Percentiles rank a stretch among this genome's conserved stretches.
Conservation (phyloP, 2,797 vertebrate genomes). For the Paedocypris micromegethes region DNA sequence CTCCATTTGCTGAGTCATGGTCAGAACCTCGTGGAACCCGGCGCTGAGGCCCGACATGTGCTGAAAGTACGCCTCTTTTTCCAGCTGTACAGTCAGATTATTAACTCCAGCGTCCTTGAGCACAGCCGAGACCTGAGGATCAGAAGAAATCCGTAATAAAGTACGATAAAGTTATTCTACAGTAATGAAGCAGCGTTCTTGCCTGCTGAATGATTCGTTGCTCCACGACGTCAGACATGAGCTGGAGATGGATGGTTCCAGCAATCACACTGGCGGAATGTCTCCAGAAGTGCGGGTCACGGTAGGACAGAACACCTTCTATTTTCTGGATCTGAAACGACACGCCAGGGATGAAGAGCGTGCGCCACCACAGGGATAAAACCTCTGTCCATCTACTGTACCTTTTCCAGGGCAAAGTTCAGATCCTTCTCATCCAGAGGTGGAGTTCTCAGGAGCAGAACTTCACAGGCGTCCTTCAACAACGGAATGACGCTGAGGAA, state of each 20-base stretch:
- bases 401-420: slow-evolving; percentile 87
- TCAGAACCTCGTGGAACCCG: slow-evolving; percentile 90
- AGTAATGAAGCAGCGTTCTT: slow-evolving; percentile 3
- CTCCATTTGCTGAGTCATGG: slow-evolving; percentile 94
- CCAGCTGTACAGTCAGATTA: slow-evolving; percentile 91
- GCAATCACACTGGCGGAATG: slow-evolving; percentile 87
- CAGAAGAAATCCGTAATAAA: neutral
- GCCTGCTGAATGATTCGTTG: slow-evolving; percentile 96
- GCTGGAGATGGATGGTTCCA: slow-evolving; percentile 92
- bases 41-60: slow-evolving; percentile 97
- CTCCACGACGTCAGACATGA: slow-evolving; percentile 87
- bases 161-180: neutral
- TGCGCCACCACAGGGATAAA: neutral
- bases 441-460: slow-evolving; percentile 85
- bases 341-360: neutral
- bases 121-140: slow-evolving; percentile 80
- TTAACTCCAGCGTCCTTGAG: slow-evolving; percentile 94
- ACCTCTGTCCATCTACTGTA: slow-evolving; percentile 43
- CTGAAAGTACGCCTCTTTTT: slow-evolving; percentile 97
- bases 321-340: slow-evolving; percentile 86
- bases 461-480: slow-evolving; percentile 90
- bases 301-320: slow-evolving; percentile 91
- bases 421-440: slow-evolving; percentile 87
- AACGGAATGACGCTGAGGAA: slow-evolving; percentile 95
- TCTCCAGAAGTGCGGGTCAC: slow-evolving; percentile 95